Percentiles rank a stretch among this genome's conserved stretches.
Evolutionary conservation across 2,113 vertebrate genomes (phyloP).

Genomic region (Malurus cyaneus): DNA sequence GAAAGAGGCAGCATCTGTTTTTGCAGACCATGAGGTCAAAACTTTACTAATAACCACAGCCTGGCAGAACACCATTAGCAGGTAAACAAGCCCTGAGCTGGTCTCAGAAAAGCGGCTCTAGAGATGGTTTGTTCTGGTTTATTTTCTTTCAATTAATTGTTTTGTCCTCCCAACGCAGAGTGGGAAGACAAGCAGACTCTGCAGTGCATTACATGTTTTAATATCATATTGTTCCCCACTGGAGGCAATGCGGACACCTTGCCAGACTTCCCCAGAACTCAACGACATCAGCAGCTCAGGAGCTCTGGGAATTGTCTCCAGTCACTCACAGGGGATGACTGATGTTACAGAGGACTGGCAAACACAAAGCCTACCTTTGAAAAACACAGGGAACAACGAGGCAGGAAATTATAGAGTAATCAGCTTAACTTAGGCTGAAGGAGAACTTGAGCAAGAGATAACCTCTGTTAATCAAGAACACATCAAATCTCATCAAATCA

Average conservation of each 20-base stretch:
- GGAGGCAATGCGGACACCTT: accelerated
- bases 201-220: not conserved
- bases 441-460: not conserved
- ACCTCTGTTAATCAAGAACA: not conserved
- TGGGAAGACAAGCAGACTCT: not conserved
- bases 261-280: not conserved
- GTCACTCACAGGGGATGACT: not conserved
- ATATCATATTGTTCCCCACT: not conserved
- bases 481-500: not conserved
- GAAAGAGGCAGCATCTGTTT: slow-evolving; percentile 20
- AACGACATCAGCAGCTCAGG: not conserved
- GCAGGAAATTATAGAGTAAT: not conserved
- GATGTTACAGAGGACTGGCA: not conserved
- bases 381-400: not conserved
- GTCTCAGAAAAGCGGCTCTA: not conserved
- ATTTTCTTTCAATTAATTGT: not conserved
- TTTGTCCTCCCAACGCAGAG: not conserved
- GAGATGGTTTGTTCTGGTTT: not conserved
- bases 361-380: not conserved
- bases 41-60: slow-evolving; percentile 28
- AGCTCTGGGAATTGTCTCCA: not conserved
- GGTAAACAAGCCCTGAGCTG: not conserved
- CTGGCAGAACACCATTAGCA: not conserved
- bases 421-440: not conserved
- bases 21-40: slow-evolving; percentile 23